Base-by-base conservation (phyloP, 2,113 vertebrate species). In the Boulengeromyrus knoepffleri region DNA sequence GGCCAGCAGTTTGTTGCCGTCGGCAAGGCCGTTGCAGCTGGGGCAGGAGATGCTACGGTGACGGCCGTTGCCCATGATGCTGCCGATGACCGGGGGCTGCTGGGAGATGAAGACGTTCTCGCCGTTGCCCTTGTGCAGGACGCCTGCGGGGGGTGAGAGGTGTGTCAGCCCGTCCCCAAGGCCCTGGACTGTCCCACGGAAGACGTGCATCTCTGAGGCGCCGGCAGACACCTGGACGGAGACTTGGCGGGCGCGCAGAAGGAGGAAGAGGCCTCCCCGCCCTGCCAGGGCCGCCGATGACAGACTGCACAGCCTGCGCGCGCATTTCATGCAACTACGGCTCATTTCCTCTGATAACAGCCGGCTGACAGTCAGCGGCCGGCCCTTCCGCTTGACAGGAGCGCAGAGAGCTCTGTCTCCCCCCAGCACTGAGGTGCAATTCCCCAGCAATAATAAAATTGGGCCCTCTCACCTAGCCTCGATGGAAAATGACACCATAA, bases 81-180 rank as follows among this genome's bases (percentile, higher is more conserved):
- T 99, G 90, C 98, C 97, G 0, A 99, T 99, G 89, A 99, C 97
- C 0, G 98, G 97, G 0, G 99, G 99, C 94, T 99, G 99, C 97
- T 99, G 98, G 89, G 98, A 99, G 92, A 99, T 97, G 93, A 99
- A 99, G 93, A 99, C 95, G 94, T 99, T 99, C 94, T 99, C 99
- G 0, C 99, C 99, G 0, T 99, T 99, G 87, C 98, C 99, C 96
- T 99, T 99, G 95, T 99, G 98, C 90, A 99, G 95, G 95, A 99
- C 99, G 49, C 99, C 99, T 99, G 94, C 21, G 92, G 91, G 92
- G 56, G 39, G 88, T 8, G 42, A n/a, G 83, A 3, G 45, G 83
- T 24, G n/a, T 1, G 21, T 46, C 36, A 85, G 45, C 2, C 0
- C 17, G 74, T 42, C 17, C 74, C n/a, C 62, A 31, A 12, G 0